Evolutionary conservation across 2,797 vertebrate genomes (phyloP).

Genomic region (Apodemus agrarius): DNA sequence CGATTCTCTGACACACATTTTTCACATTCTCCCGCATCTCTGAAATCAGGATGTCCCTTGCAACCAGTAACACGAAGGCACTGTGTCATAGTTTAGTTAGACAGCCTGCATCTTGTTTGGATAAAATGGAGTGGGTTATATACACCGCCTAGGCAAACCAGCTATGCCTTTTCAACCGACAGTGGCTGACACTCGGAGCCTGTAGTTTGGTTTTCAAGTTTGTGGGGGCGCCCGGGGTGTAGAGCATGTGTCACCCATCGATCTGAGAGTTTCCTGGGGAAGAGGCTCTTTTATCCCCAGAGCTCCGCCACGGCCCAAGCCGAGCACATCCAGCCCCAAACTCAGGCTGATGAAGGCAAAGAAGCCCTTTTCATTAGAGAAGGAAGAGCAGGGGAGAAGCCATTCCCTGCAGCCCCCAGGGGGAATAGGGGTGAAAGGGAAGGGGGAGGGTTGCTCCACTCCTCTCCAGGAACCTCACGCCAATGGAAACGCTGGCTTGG

Average conservation of each 20-base stretch:
- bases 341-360: neutral
- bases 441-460: constrained; percentile 54
- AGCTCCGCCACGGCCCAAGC: neutral
- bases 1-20: constrained; percentile 75
- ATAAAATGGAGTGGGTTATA: neutral
- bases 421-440: constrained; percentile 73
- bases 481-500: neutral
- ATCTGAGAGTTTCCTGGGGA: neutral
- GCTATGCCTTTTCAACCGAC: neutral
- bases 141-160: neutral
- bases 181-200: neutral
- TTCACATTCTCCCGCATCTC: constrained; percentile 57
- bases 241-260: neutral
- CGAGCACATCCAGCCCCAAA: neutral
- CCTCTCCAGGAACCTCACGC: constrained; percentile 47
- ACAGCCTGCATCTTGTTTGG: neutral
- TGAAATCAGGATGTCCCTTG: constrained; percentile 49
- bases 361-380: neutral
- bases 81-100: constrained; percentile 73
- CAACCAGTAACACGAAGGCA: constrained; percentile 64
- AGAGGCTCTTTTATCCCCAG: neutral
- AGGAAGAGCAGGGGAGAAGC: neutral
- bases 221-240: neutral
- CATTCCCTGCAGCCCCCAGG: neutral
- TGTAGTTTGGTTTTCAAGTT: constrained; percentile 21